These are phyloP conservation scores for Eupithecia inturbata DNA, from an alignment of 2,888 invertebrate genomes.

Conservation along the genomic window DNA sequence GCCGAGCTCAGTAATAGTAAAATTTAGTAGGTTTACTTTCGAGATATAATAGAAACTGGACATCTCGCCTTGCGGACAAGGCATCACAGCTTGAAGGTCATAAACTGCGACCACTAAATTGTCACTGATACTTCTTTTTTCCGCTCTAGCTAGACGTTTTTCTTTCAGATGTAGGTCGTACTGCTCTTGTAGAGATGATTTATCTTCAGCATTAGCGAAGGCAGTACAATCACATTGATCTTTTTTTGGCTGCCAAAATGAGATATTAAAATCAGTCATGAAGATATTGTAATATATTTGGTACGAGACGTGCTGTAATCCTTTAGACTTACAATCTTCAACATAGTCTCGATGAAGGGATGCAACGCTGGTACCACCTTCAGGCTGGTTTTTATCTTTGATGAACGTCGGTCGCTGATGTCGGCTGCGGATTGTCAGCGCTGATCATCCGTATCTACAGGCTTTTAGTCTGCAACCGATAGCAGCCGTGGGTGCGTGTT, in stretches of 20 bases:
- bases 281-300: too few species aligned
- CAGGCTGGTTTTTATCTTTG: too few species aligned
- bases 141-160: constrained; percentile 37
- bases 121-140: constrained; percentile 32
- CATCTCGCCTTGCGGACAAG: constrained; percentile 45
- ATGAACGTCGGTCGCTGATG: too few species aligned
- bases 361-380: constrained; percentile 18
- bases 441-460: too few species aligned
- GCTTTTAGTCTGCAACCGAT: too few species aligned
- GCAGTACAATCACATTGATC: constrained; percentile 46
- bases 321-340: constrained; percentile 26
- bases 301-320: constrained; percentile 22
- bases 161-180: constrained; percentile 40
- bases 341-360: constrained; percentile 34
- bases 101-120: constrained; percentile 37
- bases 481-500: too few species aligned
- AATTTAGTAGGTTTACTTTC: constrained; percentile 45
- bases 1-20: constrained; percentile 41
- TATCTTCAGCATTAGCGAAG: constrained; percentile 39
- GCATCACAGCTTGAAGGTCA: constrained; percentile 45
- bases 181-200: constrained; percentile 28
- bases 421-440: too few species aligned
- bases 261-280: too few species aligned
- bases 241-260: constrained; percentile 27
- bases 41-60: constrained; percentile 45